Evolutionary conservation across 2,113 vertebrate genomes (phyloP), one percentile per base, ranked within the genome.

Genomic region (Arothron firmamentum): DNA sequence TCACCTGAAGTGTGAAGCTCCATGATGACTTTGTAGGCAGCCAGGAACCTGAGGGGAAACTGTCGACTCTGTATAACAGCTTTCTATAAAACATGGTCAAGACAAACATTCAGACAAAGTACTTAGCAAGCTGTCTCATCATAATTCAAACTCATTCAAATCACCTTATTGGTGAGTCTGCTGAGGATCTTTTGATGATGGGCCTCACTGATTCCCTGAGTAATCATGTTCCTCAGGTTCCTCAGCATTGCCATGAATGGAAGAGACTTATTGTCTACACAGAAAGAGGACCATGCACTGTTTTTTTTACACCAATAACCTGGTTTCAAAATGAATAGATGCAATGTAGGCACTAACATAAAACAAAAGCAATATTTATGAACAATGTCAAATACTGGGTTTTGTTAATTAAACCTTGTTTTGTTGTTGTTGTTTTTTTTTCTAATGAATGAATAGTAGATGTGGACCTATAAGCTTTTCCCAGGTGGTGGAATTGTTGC

Each of bases 231-330:
- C 59, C 93, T 83, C 72, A 96, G 85, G 75, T 96, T 96, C 77
- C 94, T 91, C 80, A 96, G 81, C 92, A 93, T 93, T 51, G 94
- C 94, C 94, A 96, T 96, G 83, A 94, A 96, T 1, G 94, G 94
- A 18, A 96, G 87, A 54, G 93, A 90, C 52, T 87, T 89, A 0
- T 73, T 79, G 69, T 93, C 94, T 96, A 78, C 1, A 68, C n/a
- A 48, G 17, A 0, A 53, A 15, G 70, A 4, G 60, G 14, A 56
- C 23, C 2, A 31, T 34, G 52, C 1, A 47, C 6, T n/a, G 14
- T 0, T 51, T 3, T 47, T 9, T 19, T 13, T 10, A 38, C 11
- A n/a, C n/a, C 19, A 52, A 14, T 56, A 9, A 1, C 3, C 10
- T 16, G 13, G 0, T 51, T 3, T 47, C 5, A 23, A n/a, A 16